These are phyloP conservation scores for Bugulina stolonifera DNA, from an alignment of 2,888 invertebrate genomes.

Conservation along the genomic window DNA sequence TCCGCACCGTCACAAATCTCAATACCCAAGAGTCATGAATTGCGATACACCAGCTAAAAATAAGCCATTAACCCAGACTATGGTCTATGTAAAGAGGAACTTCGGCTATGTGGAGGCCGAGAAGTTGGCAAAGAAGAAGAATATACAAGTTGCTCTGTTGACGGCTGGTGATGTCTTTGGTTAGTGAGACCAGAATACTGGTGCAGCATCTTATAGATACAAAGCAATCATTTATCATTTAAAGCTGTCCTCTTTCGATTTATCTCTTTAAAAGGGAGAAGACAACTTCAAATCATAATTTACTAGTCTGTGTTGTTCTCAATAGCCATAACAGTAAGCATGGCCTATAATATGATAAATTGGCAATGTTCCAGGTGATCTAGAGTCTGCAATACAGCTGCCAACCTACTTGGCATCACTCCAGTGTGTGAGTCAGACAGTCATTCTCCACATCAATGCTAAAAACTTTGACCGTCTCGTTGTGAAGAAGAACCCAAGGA, in stretches of 20 bases:
- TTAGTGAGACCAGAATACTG: too few species aligned
- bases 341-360: too few species aligned
- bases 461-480: slow-evolving; percentile 30
- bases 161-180: slow-evolving; percentile 33
- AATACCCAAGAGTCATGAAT: slow-evolving; percentile 34
- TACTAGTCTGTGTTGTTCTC: too few species aligned
- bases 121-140: slow-evolving; percentile 31
- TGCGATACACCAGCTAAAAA: neutral
- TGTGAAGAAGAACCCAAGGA: slow-evolving; percentile 32
- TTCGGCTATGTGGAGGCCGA: slow-evolving; percentile 42
- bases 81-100: slow-evolving; percentile 16
- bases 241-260: too few species aligned
- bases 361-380: slow-evolving; percentile 30
- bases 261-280: too few species aligned
- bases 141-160: slow-evolving; percentile 32
- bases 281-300: too few species aligned
- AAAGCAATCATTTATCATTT: too few species aligned
- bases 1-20: slow-evolving; percentile 37
- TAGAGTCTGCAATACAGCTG: slow-evolving; percentile 28
- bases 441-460: slow-evolving; percentile 29
- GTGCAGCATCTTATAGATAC: too few species aligned
- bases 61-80: neutral
- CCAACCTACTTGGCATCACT: slow-evolving; percentile 27
- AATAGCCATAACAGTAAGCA: too few species aligned
- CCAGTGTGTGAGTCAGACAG: slow-evolving; percentile 27